phyloP scores from a whole-genome alignment of 2,888 invertebrate species.

The Achlya flavicornis region DNA sequence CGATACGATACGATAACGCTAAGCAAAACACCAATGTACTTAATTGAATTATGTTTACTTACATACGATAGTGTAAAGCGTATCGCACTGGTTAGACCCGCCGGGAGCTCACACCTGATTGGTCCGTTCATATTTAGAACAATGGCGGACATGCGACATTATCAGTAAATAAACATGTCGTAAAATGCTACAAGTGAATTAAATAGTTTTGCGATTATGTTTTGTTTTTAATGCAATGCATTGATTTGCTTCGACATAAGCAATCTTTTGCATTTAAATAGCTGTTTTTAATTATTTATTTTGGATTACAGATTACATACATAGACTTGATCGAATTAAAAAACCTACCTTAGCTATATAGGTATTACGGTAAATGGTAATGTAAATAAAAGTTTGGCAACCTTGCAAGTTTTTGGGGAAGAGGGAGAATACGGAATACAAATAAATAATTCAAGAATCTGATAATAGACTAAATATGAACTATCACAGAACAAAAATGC shows the following conservation, averaged over 20 bases:
- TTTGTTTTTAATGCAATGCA: constrained; percentile 17
- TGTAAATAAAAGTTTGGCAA: no score
- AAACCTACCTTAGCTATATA: no score
- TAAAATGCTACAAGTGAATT: neutral
- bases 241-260: neutral
- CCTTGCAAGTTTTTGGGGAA: no score
- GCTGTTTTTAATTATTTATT: no score
- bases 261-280: neutral
- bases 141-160: constrained; percentile 57
- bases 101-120: constrained; percentile 45
- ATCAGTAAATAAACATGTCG: constrained; percentile 8
- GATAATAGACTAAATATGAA: neutral
- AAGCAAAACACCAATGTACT: constrained; percentile 46
- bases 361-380: no score
- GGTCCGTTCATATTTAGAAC: constrained; percentile 58
- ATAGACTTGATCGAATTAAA: no score
- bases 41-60: constrained; percentile 80
- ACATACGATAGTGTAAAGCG: constrained; percentile 28
- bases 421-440: no score
- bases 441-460: neutral
- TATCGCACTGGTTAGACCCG: constrained; percentile 41
- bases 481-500: constrained; percentile 27
- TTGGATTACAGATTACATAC: no score
- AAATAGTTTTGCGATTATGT: neutral
- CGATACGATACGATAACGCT: constrained; percentile 15